phyloP scores from a whole-genome alignment of 1,140 invertebrate species.

The Hypothenemus hampei region DNA sequence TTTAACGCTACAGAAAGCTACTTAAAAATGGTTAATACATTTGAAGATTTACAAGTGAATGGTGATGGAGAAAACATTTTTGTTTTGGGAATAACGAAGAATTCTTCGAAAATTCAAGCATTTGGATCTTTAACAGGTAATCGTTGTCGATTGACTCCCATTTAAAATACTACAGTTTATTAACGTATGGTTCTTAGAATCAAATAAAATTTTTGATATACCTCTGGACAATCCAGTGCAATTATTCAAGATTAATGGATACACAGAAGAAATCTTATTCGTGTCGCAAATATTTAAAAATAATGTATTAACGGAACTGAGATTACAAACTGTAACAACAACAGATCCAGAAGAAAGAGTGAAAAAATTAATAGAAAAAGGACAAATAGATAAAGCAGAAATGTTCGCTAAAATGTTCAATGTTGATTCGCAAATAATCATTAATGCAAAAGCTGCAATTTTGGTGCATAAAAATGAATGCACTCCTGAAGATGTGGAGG shows the following conservation, averaged over 20 bases:
- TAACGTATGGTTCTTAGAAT: constrained; percentile 10
- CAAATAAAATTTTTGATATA: constrained; percentile 30
- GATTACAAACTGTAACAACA: constrained; percentile 30
- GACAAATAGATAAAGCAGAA: constrained; percentile 35
- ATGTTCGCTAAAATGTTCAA: constrained; percentile 30
- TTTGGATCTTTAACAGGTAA: constrained; percentile 12
- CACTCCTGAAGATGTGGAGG: constrained; percentile 28
- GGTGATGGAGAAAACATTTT: constrained; percentile 12
- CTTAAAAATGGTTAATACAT: neutral
- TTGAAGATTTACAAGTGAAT: neutral
- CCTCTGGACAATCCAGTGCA: constrained; percentile 19
- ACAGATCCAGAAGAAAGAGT: constrained; percentile 31
- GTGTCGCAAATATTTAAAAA: constrained; percentile 27
- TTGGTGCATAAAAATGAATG: constrained; percentile 31
- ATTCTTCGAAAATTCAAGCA: constrained; percentile 15
- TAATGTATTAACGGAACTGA: constrained; percentile 22
- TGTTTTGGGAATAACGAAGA: constrained; percentile 2
- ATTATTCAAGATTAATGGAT: constrained; percentile 22
- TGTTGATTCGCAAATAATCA: constrained; percentile 23
- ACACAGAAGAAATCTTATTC: constrained; percentile 32
- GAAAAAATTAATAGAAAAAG: constrained; percentile 26
- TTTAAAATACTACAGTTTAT: neutral
- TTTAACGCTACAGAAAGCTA: constrained; percentile 24
- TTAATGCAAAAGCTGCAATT: constrained; percentile 31
- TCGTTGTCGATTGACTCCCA: no score